Base-by-base conservation (phyloP, 2,797 vertebrate genomes). In the Lepilemur ruficaudatus region DNA sequence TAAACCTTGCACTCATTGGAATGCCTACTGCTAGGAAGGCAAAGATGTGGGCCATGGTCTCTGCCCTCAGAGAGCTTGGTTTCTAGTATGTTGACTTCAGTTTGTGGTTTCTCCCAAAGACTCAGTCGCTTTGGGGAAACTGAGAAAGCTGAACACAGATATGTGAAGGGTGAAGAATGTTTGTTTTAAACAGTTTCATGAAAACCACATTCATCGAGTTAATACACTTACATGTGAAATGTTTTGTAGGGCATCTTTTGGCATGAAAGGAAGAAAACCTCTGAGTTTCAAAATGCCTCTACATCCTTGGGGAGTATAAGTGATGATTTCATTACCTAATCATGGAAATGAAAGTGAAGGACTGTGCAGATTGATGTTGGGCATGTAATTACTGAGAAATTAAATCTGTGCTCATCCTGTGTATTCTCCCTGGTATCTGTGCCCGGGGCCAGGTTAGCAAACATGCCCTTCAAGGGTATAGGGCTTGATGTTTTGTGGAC, bases 241-340 rank as follows among this genome's bases (percentile, higher is more conserved):
- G 46, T 92, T 83, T 89, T 84, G 10, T 92, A 83, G 32, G 52
- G 17, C 22, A 70, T 85, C 80, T 91, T 93, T 96, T 73, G 85
- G 67, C 80, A 67, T 86, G 83, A 94, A 97, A 30, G 32, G 14
- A 79, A 85, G 61, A 50, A 94, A 81, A 88, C 50, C 20, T 59
- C 52, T 57, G 30, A 65, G 30, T 92, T 61, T 96, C 83, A 57
- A 10, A 89, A 65, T 69, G 41, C 92, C 15, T 4, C 0, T 25
- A 0, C 93, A 5, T 80, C 81, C 90, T 0, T 0, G 7, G 87
- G 76, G 73, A 69, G 25, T 48, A 17, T 55, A 65, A 89, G 94
- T 80, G 63, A 50, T 95, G 0, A n/a, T 92, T 93, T 96, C 59
- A 81, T 92, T 88, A 91, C 50, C 75, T 79, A 63, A 61, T 91